phyloP scores from a whole-genome alignment of 2,113 vertebrate species.

The Campylorhamphus procurvoides region DNA sequence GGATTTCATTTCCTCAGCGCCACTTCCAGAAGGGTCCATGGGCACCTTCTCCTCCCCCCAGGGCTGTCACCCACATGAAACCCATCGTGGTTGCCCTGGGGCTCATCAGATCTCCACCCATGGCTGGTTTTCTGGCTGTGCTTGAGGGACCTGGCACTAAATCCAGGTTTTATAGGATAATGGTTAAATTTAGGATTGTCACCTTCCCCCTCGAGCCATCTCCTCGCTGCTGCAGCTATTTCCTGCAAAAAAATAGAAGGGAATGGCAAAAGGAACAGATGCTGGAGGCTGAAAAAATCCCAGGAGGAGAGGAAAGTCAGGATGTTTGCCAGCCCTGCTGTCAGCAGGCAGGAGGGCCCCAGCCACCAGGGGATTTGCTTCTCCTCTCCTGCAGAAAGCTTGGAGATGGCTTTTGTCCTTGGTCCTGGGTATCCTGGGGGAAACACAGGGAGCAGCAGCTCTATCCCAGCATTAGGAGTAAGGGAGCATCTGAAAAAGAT shows the following conservation, averaged over 20 bases:
- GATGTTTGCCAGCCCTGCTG: background rate
- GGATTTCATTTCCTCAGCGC: background rate
- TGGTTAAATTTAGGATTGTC: background rate
- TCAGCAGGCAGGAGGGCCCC: background rate
- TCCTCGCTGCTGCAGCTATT: background rate
- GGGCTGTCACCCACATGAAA: accelerated
- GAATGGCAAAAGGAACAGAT: constrained; percentile 34
- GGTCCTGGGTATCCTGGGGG: background rate
- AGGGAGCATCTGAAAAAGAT: background rate
- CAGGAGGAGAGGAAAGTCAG: background rate
- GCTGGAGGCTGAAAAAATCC: constrained; percentile 10
- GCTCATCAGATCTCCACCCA: accelerated
- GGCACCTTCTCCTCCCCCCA: background rate
- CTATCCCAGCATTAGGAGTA: accelerated
- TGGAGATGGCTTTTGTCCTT: background rate
- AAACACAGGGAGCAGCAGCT: background rate
- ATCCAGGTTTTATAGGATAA: background rate
- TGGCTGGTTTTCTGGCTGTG: accelerated
- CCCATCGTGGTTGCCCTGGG: background rate
- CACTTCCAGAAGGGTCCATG: background rate
- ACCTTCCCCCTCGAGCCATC: background rate
- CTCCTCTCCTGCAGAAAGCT: background rate
- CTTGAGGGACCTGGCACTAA: background rate
- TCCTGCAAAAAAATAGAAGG: constrained; percentile 4
- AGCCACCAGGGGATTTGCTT: background rate